Base-by-base conservation (phyloP, 1,140 invertebrate genomes). In the Micrasema longulum region DNA sequence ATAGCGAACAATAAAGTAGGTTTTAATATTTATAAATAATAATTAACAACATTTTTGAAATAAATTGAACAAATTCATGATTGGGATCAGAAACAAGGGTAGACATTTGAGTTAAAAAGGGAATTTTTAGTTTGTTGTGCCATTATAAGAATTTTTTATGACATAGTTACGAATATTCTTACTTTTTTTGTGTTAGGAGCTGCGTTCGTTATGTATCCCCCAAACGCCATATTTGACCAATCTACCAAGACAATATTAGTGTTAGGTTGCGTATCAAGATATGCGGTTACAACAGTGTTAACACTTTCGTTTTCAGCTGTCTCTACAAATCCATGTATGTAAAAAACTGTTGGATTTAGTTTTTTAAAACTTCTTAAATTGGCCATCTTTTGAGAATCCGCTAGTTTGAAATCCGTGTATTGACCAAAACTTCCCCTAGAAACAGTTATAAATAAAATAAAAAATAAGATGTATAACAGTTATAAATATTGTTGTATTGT, bases 301-400 rank as follows among this genome's bases (percentile, higher is more conserved):
- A 88, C 81, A 74, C 87, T 88, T 73, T 88, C 85, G 53, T 86
- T 81, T 73, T 86, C 82, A 1, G 86, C 83, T 36, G 84, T 83
- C 72, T 89, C 87, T 60, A 87, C 80, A 75, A 87, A 89, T 9
- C 87, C 87, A 76, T 88, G 87, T 47, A 87, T 79, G 79, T 89
- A 89, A 0, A 89, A 67, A 2, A 88, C 85, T 0, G 87, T 88
- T 23, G 86, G 83, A 65, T 82, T 84, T 35, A 72, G 75, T 71
- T 81, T 83, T 67, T 87, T 82, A 71, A 88, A 87, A 68, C 85
- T 80, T 67, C 80, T 80, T 69, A 85, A 73, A 0, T 81, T 78
- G 1, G 84, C 65, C 1, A 85, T 67, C 1, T 77, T 76, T 10
- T 43, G 48, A 6, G 82, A 80, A 69, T 83, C 79, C 31, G 60